Evolutionary conservation across 1,140 invertebrate species (phyloP).

Genomic region (Procambarus clarkii): DNA sequence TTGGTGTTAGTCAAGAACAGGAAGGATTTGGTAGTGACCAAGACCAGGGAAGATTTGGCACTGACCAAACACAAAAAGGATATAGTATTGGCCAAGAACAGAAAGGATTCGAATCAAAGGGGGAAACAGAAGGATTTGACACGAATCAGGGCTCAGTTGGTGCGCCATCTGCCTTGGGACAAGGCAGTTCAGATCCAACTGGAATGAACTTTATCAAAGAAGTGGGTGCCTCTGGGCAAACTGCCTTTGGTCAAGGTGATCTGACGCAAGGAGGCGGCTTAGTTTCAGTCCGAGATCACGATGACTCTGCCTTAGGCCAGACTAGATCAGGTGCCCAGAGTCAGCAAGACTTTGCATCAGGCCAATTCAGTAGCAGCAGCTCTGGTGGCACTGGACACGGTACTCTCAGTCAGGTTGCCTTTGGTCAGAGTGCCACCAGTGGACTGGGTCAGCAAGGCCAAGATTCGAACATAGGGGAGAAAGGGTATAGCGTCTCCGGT

Average conservation of each 20-base stretch:
- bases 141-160: not conserved
- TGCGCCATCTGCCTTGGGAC: no score
- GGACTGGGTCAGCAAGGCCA: slow-evolving; percentile 5
- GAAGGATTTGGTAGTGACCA: no score
- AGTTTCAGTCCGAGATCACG: no score
- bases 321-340: not conserved
- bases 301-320: not conserved
- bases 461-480: not conserved
- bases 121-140: not conserved
- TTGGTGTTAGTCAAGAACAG: no score
- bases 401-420: not conserved
- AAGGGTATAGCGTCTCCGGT: slow-evolving; percentile 10
- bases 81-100: no score
- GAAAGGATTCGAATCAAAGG: not conserved
- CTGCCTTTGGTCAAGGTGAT: not conserved
- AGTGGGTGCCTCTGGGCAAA: not conserved
- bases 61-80: no score
- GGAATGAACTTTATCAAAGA: no score
- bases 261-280: no score
- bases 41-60: no score
- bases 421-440: not conserved
- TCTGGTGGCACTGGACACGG: not conserved
- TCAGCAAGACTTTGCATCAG: not conserved
- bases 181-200: not conserved
- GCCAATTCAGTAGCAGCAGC: not conserved